Conservation (phyloP, 37 sponge, comb jelly and placozoan species). For the Agelas oroides region DNA sequence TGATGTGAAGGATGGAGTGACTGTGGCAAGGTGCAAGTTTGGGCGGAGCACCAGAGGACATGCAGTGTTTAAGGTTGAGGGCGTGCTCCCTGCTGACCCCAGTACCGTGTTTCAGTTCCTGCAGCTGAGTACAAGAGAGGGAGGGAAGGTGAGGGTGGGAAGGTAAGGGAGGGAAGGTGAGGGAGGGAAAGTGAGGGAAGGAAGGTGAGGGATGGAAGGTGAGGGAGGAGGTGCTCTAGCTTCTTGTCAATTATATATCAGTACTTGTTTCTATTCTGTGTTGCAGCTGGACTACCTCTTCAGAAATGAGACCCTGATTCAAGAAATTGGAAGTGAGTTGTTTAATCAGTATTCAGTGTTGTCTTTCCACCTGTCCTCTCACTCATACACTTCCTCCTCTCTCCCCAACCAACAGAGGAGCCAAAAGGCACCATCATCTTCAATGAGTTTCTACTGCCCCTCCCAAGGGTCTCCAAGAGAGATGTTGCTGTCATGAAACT, state of each 20-base stretch:
- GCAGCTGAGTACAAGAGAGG: slow-evolving; percentile 69
- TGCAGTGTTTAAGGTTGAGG: slow-evolving; percentile 82
- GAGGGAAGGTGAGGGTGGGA: slow-evolving; percentile 77
- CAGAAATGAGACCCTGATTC: slow-evolving; percentile 72
- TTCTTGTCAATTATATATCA: too few relatives aligned
- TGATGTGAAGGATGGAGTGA: slow-evolving; percentile 80
- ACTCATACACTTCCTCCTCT: too few relatives aligned
- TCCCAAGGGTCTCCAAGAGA: slow-evolving; percentile 74
- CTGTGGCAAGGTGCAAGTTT: slow-evolving; percentile 77
- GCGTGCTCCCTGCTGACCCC: slow-evolving; percentile 55
- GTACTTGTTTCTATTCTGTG: background rate
- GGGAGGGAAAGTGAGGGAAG: background rate
- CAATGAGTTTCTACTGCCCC: slow-evolving; percentile 78
- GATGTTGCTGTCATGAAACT: slow-evolving; percentile 81
- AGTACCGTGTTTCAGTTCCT: slow-evolving; percentile 73
- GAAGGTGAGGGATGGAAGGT: background rate
- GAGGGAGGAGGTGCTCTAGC: background rate
- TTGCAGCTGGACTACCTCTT: slow-evolving; percentile 86
- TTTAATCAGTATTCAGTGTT: background rate
- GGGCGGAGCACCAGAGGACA: slow-evolving; percentile 54
- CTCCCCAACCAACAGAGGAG: slow-evolving; percentile 48
- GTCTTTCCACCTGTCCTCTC: too few relatives aligned
- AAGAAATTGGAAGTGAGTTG: slow-evolving; percentile 66
- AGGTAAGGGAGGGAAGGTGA: background rate
- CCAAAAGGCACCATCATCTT: slow-evolving; percentile 68